phyloP scores from a whole-genome alignment of 2,888 invertebrate species.

The Chrysodeixis includens region DNA sequence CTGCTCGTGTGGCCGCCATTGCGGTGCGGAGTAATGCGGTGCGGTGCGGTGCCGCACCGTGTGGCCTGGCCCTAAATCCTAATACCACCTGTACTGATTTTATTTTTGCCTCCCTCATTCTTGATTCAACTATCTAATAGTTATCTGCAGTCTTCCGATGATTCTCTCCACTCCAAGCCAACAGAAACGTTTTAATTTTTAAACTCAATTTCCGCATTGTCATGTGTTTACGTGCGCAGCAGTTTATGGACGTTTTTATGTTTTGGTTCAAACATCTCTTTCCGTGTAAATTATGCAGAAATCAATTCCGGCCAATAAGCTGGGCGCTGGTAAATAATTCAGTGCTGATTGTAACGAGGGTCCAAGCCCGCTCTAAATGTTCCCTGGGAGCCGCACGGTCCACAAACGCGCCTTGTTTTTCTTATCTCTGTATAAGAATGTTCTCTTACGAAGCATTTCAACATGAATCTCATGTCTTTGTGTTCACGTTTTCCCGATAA shows the following conservation, averaged over 20 bases:
- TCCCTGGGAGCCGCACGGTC: conserved; percentile 76
- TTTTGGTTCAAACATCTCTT: conserved; percentile 71
- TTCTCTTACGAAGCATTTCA: conserved; percentile 61
- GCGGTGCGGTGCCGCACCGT: too few relatives aligned
- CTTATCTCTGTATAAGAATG: conserved; percentile 74
- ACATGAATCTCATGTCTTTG: conserved; percentile 61
- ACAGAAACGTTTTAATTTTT: conserved; percentile 53
- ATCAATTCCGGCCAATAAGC: conserved; percentile 83
- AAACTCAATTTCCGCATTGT: conserved; percentile 56
- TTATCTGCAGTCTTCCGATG: conserved; percentile 74
- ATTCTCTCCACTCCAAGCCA: conserved; percentile 57
- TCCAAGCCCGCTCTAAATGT: conserved; percentile 82
- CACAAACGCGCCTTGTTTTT: conserved; percentile 76
- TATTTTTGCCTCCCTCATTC: conserved; percentile 83
- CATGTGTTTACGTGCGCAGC: conserved; percentile 58
- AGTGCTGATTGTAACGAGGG: conserved; percentile 85
- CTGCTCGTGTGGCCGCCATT: too few relatives aligned
- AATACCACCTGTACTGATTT: conserved; percentile 86
- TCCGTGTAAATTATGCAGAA: conserved; percentile 85
- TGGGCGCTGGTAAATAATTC: conserved; percentile 85
- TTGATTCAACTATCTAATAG: conserved; percentile 86
- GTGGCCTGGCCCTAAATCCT: too few relatives aligned
- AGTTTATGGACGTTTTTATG: conserved; percentile 76
- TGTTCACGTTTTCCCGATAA: conserved; percentile 44
- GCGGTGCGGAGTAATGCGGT: too few relatives aligned